These are phyloP conservation scores for Drosophila nasuta DNA, from an alignment of 1,140 invertebrate genomes.

Conservation along the genomic window DNA sequence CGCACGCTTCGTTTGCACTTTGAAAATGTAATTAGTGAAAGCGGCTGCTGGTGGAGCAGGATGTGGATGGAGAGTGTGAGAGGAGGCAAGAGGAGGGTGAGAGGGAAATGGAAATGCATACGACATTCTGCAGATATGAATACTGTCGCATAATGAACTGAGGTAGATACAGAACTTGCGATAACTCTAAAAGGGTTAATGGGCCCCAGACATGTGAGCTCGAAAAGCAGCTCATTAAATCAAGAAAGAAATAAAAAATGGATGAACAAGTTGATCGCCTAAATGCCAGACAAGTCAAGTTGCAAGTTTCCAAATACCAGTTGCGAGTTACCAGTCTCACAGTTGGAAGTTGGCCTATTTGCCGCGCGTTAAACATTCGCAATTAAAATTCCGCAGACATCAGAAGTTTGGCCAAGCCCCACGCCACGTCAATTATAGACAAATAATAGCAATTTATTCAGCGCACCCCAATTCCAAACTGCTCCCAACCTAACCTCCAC, in stretches of 20 bases:
- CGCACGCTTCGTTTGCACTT: constrained; percentile 78
- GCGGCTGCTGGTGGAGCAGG: constrained; percentile 43
- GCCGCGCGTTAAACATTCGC: constrained; percentile 40
- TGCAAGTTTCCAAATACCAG: constrained; percentile 39
- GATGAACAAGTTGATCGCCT: constrained; percentile 32
- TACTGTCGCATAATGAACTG: constrained; percentile 78
- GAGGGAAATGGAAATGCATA: background rate
- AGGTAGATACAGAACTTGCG: constrained; percentile 55
- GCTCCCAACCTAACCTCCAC: background rate
- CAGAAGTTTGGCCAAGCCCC: constrained; percentile 22
- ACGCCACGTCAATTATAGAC: constrained; percentile 60
- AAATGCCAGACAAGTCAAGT: constrained; percentile 24
- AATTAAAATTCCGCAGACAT: constrained; percentile 68
- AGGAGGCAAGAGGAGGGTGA: background rate
- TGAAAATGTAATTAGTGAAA: constrained; percentile 81
- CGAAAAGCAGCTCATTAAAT: constrained; percentile 59
- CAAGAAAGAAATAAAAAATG: constrained; percentile 18
- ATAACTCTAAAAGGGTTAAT: constrained; percentile 75
- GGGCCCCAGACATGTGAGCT: constrained; percentile 64
- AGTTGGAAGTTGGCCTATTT: constrained; percentile 48
- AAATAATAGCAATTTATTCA: constrained; percentile 78
- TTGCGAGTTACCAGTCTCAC: constrained; percentile 54
- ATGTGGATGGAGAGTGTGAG: background rate
- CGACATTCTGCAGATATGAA: constrained; percentile 59
- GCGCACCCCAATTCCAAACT: constrained; percentile 5